Base-by-base conservation (phyloP, 2,888 invertebrate genomes). In the Nephrotoma guestfalica region DNA sequence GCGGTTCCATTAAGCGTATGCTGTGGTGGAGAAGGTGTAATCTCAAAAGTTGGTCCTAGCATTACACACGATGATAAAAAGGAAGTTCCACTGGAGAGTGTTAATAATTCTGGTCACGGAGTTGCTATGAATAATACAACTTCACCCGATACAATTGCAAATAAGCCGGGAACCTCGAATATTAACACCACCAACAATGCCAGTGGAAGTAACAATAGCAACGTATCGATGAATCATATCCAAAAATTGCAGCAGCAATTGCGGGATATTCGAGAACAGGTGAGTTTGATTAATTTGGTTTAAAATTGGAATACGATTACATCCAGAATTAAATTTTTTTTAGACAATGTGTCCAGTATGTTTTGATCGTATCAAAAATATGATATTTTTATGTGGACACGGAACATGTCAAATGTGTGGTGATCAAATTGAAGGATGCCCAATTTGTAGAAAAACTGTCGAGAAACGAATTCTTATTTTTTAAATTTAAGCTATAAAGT, bases 311-410 rank as follows among this genome's bases (percentile, higher is more conserved):
- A 11, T 40, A 86, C n/a, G 85, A 84, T 57, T 42, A 11, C 30
- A 13, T 13, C 13, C 13, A 42, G 15, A 18, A 11, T 7, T 18
- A 43, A 15, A 2, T 18, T 30, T 18, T 88, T 93, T 93, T 4
- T 94, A 99, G 98, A 99, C 98, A 1, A 98, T 98, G 96, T 99
- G 99, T 90, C 99, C 99, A 4, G 98, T 99, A 88, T 99, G 99
- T 92, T 93, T 99, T 93, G 99, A 99, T 92, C 96, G 98, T 45
- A 93, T 98, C 90, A 99, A 98, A 93, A 99, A 99, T 92, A 98
- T 99, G 98, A 98, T 98, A 89, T 99, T 98, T 93, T 94, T 98
- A 84, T 99, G 99, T 92, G 99, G 99, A 6, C 99, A 99, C 92
- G 99, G 98, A 88, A 96, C 98, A 88, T 99, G 99, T 91, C 99